Percentiles rank a stretch among this genome's conserved stretches.
phyloP scores from a whole-genome alignment of 1,140 invertebrate species.

The Prorops nasuta region DNA sequence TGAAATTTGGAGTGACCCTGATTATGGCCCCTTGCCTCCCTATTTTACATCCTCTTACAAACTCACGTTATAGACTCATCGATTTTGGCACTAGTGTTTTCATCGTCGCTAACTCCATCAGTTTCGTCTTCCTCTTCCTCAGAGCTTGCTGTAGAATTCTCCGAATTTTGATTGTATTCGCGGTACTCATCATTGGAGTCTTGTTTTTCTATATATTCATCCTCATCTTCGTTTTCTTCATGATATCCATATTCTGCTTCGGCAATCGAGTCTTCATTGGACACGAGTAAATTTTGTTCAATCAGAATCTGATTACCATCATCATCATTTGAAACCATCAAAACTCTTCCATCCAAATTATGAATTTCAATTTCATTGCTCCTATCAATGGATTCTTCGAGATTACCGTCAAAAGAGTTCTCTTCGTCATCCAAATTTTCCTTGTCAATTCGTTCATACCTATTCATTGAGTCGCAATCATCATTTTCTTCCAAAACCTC shows the following conservation, averaged over 20 bases:
- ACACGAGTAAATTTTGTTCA: slow-evolving; percentile 36
- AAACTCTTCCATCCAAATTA: slow-evolving; percentile 45
- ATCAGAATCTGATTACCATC: slow-evolving; percentile 54
- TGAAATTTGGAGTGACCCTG: too few relatives aligned
- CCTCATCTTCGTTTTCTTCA: too few relatives aligned
- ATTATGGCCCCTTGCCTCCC: too few relatives aligned
- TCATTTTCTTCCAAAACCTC: slow-evolving; percentile 11
- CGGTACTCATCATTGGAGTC: too few relatives aligned
- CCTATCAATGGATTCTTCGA: background rate
- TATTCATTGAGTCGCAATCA: slow-evolving; percentile 7
- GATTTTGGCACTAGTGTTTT: background rate
- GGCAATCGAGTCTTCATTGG: slow-evolving; percentile 42
- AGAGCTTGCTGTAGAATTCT: too few relatives aligned
- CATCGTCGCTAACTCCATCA: background rate
- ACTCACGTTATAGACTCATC: background rate
- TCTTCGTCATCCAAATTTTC: slow-evolving; percentile 22
- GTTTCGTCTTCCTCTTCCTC: background rate
- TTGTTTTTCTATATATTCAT: too few relatives aligned
- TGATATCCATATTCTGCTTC: too few relatives aligned
- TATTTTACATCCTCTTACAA: background rate
- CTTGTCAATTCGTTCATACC: slow-evolving; percentile 17
- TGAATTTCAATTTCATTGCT: slow-evolving; percentile 41
- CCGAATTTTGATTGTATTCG: too few relatives aligned
- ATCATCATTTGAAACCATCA: slow-evolving; percentile 47
- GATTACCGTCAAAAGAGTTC: background rate